phyloP scores from a whole-genome alignment of 2,797 vertebrate species.

The Cyclopterus lumpus region DNA sequence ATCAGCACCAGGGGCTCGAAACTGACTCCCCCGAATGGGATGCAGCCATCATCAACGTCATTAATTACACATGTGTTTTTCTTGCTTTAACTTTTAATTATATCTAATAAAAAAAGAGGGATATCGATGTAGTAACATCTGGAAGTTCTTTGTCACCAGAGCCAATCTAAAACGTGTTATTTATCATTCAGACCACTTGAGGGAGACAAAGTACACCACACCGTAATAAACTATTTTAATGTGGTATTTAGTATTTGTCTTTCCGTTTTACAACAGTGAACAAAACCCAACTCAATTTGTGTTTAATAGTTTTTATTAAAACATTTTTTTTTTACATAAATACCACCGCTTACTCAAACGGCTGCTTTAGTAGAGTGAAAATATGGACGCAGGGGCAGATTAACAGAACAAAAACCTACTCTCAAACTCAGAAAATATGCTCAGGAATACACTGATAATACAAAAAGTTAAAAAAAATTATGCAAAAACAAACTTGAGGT shows the following conservation, averaged over 20 bases:
- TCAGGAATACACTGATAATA: background rate
- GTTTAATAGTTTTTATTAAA: background rate
- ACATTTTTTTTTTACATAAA: background rate
- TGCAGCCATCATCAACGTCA: background rate
- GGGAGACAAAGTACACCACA: conserved; percentile 75
- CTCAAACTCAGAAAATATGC: background rate
- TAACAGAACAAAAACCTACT: background rate
- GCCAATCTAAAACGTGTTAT: background rate
- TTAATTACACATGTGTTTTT: background rate
- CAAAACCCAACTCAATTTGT: background rate
- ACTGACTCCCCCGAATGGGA: background rate
- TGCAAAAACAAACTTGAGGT: too few relatives aligned
- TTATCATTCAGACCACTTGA: conserved; percentile 53
- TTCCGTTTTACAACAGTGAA: background rate
- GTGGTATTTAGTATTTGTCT: background rate
- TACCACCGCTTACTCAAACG: background rate
- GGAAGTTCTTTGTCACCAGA: background rate
- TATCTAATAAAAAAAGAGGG: background rate
- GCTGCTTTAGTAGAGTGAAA: background rate
- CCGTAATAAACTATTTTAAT: background rate
- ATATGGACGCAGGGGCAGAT: background rate
- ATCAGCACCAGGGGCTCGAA: background rate
- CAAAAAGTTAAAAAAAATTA: background rate
- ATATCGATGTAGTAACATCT: background rate
- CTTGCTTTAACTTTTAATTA: background rate